Evolutionary conservation across 2,888 invertebrate species (phyloP), one percentile per base, ranked within the genome.

Genomic region (Oxytorus armatus): DNA sequence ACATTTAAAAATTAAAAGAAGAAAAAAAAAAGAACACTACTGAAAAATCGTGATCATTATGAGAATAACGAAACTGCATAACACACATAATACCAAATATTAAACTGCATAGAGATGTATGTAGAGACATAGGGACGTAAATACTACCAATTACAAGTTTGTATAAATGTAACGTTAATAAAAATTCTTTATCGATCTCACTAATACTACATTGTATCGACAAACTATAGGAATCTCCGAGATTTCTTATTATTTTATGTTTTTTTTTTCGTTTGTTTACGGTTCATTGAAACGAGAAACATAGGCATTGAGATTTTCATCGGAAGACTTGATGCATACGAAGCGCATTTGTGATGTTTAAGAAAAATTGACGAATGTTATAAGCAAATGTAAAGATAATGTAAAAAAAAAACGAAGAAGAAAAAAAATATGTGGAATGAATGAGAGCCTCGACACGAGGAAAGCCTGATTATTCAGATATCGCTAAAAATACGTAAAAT

Each of bases 171-270:
- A 90, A 88, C 86, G 86, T 88, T 90, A 86, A 88, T 87, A 87
- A 88, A n/a, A 88, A 85, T 88, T 88, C 86, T 89, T 89, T 89
- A 90, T 86, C 89, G 90, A 90, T 90, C 90, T 90, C 90, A 90
- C 87, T 84, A 85, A 86, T 86, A 84, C 80, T 81, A 82, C 77
- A 80, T 73, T 73, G 75, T 79, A 76, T 77, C 73, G 78, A 77
- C 44, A 68, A 81, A 78, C 55, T 70, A 77, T 80, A 51, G 79
- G 74, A 83, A 82, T 83, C 82, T 82, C n/a, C 80, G 81, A 61
- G 55, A 74, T 65, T 39, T 33, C 4, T 21, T 39, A 0, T 21
- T 25, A 76, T 81, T 76, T 76, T 72, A n/a, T 42, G 8, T 18
- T 23, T 61, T 70, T 18, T 68, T 59, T 53, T 42, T 59, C 49